Evolutionary conservation across 1,140 invertebrate genomes (phyloP).

Genomic region (Metopolophium dirhodum): DNA sequence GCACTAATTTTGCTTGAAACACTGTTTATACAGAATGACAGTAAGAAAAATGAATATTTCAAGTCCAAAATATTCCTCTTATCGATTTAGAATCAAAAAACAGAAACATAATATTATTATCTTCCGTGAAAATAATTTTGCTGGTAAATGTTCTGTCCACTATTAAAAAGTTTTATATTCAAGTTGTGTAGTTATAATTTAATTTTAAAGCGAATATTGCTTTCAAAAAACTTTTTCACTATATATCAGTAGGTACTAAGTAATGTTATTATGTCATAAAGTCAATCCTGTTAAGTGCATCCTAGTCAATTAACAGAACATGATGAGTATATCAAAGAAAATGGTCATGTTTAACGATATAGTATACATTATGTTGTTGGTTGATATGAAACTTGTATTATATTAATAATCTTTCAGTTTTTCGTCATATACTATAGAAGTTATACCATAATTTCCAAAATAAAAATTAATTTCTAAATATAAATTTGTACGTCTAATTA

Average conservation of each 20-base stretch:
- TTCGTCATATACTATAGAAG: neutral
- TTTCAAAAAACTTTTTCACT: neutral
- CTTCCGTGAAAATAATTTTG: neutral
- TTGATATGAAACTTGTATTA: neutral
- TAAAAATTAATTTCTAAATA: neutral
- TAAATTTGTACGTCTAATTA: neutral
- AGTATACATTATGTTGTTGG: neutral
- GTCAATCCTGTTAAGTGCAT: neutral
- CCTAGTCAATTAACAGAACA: neutral
- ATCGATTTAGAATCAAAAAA: neutral
- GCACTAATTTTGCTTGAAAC: too few relatives aligned
- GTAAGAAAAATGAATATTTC: too few relatives aligned
- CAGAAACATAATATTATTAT: neutral
- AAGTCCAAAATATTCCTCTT: neutral
- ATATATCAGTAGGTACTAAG: neutral
- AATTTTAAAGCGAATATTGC: neutral
- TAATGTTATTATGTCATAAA: neutral
- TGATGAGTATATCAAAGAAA: neutral
- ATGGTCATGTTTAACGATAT: neutral
- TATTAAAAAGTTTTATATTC: conserved; percentile 1
- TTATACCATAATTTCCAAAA: neutral
- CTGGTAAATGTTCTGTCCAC: neutral
- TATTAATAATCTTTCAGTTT: neutral
- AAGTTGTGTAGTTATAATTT: neutral
- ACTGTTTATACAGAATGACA: too few relatives aligned